Conservation (phyloP, 2,113 vertebrate genomes). For the Maccullochella peelii region DNA sequence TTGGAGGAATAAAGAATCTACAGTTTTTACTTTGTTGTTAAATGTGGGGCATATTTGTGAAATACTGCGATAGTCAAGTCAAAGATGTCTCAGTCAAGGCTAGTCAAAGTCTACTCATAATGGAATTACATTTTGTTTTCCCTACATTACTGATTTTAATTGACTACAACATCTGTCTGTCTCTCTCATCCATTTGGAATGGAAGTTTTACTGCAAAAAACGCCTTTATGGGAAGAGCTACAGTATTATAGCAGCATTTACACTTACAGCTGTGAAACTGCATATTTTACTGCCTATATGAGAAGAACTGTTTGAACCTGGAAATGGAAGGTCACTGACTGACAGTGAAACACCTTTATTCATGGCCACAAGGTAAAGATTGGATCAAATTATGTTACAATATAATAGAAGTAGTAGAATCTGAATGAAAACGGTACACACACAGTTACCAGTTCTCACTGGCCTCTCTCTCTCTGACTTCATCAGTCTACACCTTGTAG, state of each 20-base stretch:
- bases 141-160: neutral
- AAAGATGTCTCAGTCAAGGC: neutral
- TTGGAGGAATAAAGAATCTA: neutral
- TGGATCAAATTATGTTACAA: neutral
- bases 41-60: neutral
- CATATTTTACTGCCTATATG: slow-evolving; percentile 5
- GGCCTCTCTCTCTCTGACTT: neutral
- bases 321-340: slow-evolving; percentile 13
- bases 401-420: slow-evolving; percentile 17
- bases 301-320: slow-evolving; percentile 13
- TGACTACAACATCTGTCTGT: neutral
- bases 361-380: slow-evolving; percentile 32
- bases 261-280: slow-evolving; percentile 1
- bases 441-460: neutral
- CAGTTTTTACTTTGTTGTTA: neutral
- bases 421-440: neutral
- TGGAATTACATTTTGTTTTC: neutral
- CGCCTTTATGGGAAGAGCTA: too few species aligned
- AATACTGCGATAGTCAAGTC: neutral
- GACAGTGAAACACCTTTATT: slow-evolving; percentile 34
- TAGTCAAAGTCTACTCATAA: neutral
- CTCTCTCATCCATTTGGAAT: neutral
- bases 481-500: neutral
- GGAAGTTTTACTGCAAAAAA: neutral
- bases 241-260: neutral